These are phyloP conservation scores for Zaprionus lachaisei DNA, from an alignment of 1,140 invertebrate species.

Conservation along the genomic window DNA sequence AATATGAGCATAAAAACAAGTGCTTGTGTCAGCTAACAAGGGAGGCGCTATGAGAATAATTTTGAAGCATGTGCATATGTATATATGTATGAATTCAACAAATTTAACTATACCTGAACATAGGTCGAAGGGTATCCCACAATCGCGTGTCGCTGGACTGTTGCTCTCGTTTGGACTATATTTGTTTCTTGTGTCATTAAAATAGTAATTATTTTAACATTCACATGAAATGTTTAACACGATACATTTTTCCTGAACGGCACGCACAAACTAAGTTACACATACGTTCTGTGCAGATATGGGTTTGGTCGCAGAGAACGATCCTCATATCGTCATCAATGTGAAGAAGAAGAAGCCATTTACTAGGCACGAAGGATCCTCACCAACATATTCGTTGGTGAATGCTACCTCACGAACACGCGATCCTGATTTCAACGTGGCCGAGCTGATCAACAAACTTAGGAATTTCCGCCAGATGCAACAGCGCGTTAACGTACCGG, in stretches of 20 bases:
- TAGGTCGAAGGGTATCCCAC: no score
- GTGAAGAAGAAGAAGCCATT: background rate
- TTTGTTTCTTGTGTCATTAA: background rate
- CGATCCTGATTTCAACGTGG: constrained; percentile 2
- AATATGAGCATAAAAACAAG: no score
- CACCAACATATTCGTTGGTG: no score
- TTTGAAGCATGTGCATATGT: no score
- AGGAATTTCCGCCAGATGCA: constrained; percentile 10
- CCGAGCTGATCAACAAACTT: constrained; percentile 27
- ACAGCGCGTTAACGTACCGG: constrained; percentile 23
- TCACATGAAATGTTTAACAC: background rate
- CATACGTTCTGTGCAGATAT: background rate
- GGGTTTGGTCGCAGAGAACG: background rate
- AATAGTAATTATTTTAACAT: background rate
- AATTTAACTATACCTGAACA: no score
- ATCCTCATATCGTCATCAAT: background rate
- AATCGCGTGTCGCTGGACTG: no score
- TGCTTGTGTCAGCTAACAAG: no score
- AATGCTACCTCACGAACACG: no score
- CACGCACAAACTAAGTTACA: background rate
- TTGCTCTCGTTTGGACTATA: no score
- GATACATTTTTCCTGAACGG: background rate
- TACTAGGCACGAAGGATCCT: no score
- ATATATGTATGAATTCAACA: no score
- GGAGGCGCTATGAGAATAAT: no score